Base-by-base conservation (phyloP, 2,113 vertebrate genomes). In the Erythrocercus mccallii region DNA sequence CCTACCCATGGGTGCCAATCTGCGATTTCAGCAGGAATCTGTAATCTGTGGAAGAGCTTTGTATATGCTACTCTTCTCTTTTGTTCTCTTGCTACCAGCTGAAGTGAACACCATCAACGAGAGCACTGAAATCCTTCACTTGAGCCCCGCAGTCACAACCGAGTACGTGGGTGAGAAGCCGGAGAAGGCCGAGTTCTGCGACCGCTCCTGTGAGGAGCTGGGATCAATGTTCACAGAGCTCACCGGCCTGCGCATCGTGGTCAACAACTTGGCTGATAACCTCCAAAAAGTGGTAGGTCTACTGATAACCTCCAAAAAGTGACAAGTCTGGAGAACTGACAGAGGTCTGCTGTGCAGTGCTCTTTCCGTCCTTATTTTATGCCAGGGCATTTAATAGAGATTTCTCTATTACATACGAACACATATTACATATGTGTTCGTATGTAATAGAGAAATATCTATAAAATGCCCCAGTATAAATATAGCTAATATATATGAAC, bases 171-270 rank as follows among this genome's bases (percentile, higher is more conserved):
- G 98, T 4, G 98, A 98, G 78, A 98, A 99, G 37, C 73, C 97
- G 2, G 98, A 97, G 27, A 96, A 97, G 20, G 83, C 96, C 0
- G 99, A 99, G 19, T 99, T 99, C 97, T 99, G 99, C 10, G 99
- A 99, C 58, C 99, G 98, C 27, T 99, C 99, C 64, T 99, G 99
- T 5, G 99, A 99, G 76, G 99, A 99, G 84, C 98, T 99, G 60
- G 98, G 98, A 85, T 97, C 97, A 6, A 99, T 99, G 99, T 98
- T 99, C 86, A 98, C 98, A 2, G 99, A 99, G 95, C 98, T 99
- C 51, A 98, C 98, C 0, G 99, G 99, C n/a, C 97, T 99, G 28
- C 98, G 98, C 3, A 97, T 98, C 3, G 93, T 99, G 13, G 99
- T 99, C 76, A 98, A 98, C 87, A 98, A 99, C 95, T 98, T 99